Percentiles rank a stretch among this genome's conserved stretches.
Evolutionary conservation across 2,888 invertebrate species (phyloP).

Genomic region (Ferrisia virgata): DNA sequence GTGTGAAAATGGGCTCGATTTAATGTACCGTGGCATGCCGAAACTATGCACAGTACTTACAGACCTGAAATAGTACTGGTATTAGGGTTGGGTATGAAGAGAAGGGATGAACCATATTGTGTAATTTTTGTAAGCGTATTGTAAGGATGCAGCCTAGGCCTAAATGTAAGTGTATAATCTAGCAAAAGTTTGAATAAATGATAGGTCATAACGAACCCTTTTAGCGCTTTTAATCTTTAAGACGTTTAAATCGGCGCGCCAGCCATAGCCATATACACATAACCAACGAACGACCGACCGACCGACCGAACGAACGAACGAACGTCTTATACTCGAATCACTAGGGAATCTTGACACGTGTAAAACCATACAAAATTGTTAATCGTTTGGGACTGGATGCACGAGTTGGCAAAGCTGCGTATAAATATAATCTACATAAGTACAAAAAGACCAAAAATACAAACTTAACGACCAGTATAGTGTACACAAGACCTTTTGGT

Average conservation of each 20-base stretch:
- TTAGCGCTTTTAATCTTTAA: constrained; percentile 10
- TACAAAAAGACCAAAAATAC: neutral
- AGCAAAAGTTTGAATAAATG: neutral
- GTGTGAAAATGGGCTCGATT: neutral
- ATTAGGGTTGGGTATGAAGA: too few relatives aligned
- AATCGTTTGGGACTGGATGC: neutral
- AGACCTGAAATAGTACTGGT: too few relatives aligned
- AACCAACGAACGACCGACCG: too few relatives aligned
- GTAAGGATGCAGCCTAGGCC: too few relatives aligned
- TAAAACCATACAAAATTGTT: constrained; percentile 6
- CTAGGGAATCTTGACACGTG: neutral
- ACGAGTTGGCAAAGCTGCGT: too few relatives aligned
- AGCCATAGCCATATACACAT: too few relatives aligned
- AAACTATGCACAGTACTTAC: too few relatives aligned
- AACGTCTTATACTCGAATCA: neutral
- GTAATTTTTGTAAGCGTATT: constrained; percentile 16
- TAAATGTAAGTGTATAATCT: neutral
- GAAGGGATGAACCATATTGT: neutral
- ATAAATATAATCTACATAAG: too few relatives aligned
- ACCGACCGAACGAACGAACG: too few relatives aligned
- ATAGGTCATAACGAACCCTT: neutral
- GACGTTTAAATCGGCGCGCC: neutral
- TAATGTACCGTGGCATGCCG: neutral
- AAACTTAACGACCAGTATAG: too few relatives aligned
- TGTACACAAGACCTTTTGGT: neutral